Base-by-base conservation (phyloP, 92 coral and sea anemone species). In the Palythoa grandis region DNA sequence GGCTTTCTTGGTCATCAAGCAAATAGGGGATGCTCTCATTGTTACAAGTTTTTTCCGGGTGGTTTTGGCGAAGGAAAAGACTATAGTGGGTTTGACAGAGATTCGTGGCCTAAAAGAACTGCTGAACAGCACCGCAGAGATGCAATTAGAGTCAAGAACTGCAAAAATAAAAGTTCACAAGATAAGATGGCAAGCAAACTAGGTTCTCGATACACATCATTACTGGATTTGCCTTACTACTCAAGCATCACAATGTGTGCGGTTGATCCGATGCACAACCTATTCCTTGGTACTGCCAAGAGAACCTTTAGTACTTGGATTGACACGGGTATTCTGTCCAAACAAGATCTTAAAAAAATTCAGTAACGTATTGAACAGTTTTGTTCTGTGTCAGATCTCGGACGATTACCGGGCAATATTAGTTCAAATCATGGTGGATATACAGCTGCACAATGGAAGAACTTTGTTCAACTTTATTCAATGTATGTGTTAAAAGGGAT, bases 381-480 rank as follows among this genome's bases (percentile, higher is more conserved):
- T n/a, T 56, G 79, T 20, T 76, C 86, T 11, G 74, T 90, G 1
- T 82, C 90, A 72, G 85, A 87, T 53, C 38, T 89, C 35, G 95
- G 92, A 14, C 63, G 95, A 76, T 77, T 85, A 29, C 93, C 93
- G 25, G 84, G 82, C 29, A 88, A 86, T 39, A 92, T 90, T 47
- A 75, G 70, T 11, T 91, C 91, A 22, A 83, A 78, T 56, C 90
- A 87, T 82, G 90, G 93, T 82, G 92, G 92, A 0, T 92, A 86
- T 74, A 92, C 91, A 5, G 93, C 93, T 52, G 93, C 86, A 3
- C 94, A 91, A 67, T 91, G 91, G 93, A 91, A 91, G 76, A 82
- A 84, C 70, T 87, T 78, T 70, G 77, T 86, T 40, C 56, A 84
- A 22, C 82, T 76, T 1, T 76, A 77, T 37, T 77, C 82, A 0